These are phyloP conservation scores for Grantiella picta DNA, from an alignment of 2,113 vertebrate genomes.

Conservation along the genomic window DNA sequence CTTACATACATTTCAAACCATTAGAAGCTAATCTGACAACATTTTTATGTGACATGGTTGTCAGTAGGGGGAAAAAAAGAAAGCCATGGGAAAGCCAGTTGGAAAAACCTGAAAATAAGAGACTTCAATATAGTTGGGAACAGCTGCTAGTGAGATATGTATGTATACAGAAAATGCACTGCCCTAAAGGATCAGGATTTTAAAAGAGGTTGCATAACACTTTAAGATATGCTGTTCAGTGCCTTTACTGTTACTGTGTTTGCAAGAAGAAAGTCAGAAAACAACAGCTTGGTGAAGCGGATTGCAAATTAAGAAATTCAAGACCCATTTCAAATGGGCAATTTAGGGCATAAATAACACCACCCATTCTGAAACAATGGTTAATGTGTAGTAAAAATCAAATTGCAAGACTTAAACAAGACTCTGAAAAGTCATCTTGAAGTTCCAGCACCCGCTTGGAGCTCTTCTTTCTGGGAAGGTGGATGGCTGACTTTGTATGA, in stretches of 20 bases:
- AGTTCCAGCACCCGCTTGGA: background rate
- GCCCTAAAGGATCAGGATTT: background rate
- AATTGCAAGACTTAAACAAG: background rate
- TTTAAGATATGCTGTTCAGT: background rate
- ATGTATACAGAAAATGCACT: background rate
- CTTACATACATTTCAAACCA: conserved; percentile 17
- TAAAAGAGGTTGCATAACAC: background rate
- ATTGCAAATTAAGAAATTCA: background rate
- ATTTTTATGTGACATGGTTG: conserved; percentile 12
- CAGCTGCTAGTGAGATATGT: background rate
- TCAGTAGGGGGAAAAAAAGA: background rate
- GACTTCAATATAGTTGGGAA: background rate
- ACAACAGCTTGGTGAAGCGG: background rate
- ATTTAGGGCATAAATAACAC: background rate
- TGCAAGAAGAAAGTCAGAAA: background rate
- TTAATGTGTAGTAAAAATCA: background rate
- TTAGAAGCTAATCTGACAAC: conserved; percentile 10
- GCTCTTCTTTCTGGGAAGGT: background rate
- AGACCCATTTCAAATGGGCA: background rate
- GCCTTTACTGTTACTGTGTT: background rate
- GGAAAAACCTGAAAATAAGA: conserved; percentile 24
- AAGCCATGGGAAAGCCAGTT: conserved; percentile 23
- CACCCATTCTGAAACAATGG: background rate
- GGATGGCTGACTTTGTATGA: background rate
- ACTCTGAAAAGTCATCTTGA: background rate